Evolutionary conservation across 2,888 invertebrate species (phyloP).

Genomic region (Acleris laterana): DNA sequence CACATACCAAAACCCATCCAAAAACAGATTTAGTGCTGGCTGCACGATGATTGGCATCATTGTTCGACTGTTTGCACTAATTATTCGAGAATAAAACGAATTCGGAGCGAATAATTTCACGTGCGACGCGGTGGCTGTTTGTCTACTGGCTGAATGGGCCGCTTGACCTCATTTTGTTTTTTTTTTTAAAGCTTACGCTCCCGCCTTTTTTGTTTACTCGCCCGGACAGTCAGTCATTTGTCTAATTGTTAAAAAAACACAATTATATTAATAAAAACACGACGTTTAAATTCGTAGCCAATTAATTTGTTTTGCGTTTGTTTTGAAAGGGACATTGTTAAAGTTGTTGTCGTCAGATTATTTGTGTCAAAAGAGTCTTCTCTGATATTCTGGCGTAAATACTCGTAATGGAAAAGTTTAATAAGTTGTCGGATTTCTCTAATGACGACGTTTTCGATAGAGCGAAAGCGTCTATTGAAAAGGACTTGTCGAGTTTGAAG

Average conservation of each 20-base stretch:
- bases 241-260: conserved; percentile 32
- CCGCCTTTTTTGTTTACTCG: conserved; percentile 44
- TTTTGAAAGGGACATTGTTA: conserved; percentile 21
- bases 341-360: conserved; percentile 20
- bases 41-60: conserved; percentile 77
- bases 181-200: conserved; percentile 47
- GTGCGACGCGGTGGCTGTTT: conserved; percentile 41
- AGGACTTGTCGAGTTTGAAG: conserved; percentile 63
- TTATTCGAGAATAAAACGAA: conserved; percentile 49
- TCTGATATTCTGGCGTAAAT: conserved; percentile 22
- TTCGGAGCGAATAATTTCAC: conserved; percentile 34
- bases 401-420: conserved; percentile 46
- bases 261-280: conserved; percentile 26
- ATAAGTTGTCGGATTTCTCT: conserved; percentile 45
- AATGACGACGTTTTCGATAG: conserved; percentile 59
- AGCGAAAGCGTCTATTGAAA: conserved; percentile 57
- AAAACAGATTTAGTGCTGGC: conserved; percentile 82
- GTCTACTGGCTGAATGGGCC: conserved; percentile 53
- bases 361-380: conserved; percentile 23
- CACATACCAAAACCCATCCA: conserved; percentile 84
- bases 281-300: conserved; percentile 5
- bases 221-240: conserved; percentile 27
- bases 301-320: conserved; percentile 24
- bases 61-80: conserved; percentile 70
- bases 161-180: conserved; percentile 57